Evolutionary conservation across 2,888 invertebrate genomes (phyloP), one percentile per base, ranked within the genome.

Genomic region (Crocallis elinguaria): DNA sequence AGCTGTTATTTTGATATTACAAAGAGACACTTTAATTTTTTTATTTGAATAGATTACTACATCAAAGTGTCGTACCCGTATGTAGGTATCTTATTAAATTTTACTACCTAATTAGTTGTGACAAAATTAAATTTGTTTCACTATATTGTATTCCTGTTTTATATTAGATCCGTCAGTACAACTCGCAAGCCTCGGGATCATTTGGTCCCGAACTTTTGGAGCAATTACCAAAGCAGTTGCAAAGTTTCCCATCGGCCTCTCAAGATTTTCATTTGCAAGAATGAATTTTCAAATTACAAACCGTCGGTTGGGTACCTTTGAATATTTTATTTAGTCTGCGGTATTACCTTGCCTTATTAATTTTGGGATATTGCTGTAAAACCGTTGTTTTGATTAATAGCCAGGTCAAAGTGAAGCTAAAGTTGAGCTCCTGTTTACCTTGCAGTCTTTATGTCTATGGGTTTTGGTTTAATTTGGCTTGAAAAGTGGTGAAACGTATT

Each of bases 161-260:
- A 69, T 73, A 75, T 74, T 70, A 68, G 69, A 72, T 77, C 64
- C 69, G 70, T 79, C 77, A 75, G 79, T 78, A 75, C 69, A 74
- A 71, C 71, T 73, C 67, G 58, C 59, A 64, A 62, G 75, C 79
- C 74, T 60, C 66, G 54, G 71, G 77, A 75, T 78, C 75, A 76
- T 77, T 79, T 77, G 77, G 75, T 80, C 77, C 55, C 62, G 60
- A 87, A 87, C 78, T 86, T 86, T 79, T 67, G 74, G 76, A 78
- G 81, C 84, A 86, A 85, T 86, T 86, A 84, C 82, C 75, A 75
- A 86, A 86, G 85, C 84, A 86, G 84, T 85, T 77, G 73, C 68
- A 63, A 80, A 83, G 76, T 82, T 82, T 71, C 67, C 65, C 74
- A 79, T 77, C 74, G 75, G 73, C 75, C 71, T 68, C 71, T 71